These are phyloP conservation scores for Indicator indicator DNA, from an alignment of 2,113 vertebrate genomes.

Conservation along the genomic window DNA sequence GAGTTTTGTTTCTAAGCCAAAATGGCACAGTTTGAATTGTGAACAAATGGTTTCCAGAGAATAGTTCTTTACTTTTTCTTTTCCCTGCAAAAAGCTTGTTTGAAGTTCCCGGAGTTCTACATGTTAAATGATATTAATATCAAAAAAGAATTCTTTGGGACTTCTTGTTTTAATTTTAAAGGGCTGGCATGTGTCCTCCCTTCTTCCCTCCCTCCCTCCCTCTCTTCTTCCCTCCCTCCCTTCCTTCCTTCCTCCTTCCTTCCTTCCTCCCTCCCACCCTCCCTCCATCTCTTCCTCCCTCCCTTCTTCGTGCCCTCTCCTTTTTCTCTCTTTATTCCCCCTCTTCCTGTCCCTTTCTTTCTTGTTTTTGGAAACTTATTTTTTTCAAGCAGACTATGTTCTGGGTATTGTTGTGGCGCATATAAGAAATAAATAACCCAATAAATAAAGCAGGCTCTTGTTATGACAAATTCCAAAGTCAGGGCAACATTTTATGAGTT, in stretches of 20 bases:
- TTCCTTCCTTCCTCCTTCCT: accelerated
- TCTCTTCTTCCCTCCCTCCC: accelerated
- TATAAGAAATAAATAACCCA: slow-evolving; percentile 20
- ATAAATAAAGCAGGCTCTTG: slow-evolving; percentile 25
- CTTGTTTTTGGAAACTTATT: not conserved
- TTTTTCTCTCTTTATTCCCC: not conserved
- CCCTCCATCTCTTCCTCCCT: accelerated
- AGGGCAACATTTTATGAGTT: not conserved
- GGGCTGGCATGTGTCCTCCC: not conserved
- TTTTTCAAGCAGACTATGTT: not conserved
- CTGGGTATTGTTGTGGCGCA: not conserved
- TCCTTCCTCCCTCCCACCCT: too few species aligned
- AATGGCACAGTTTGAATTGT: slow-evolving; percentile 24
- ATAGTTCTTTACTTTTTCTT: not conserved
- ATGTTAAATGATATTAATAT: slow-evolving; percentile 24
- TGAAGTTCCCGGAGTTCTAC: slow-evolving; percentile 3
- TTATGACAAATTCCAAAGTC: slow-evolving; percentile 17
- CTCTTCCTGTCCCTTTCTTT: not conserved
- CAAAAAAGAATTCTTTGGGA: not conserved
- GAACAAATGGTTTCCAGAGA: slow-evolving; percentile 61
- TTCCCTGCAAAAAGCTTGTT: slow-evolving; percentile 5
- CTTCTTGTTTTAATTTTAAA: slow-evolving; percentile 45
- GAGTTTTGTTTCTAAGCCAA: slow-evolving; percentile 36
- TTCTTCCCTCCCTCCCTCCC: too few species aligned
- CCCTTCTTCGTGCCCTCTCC: too few species aligned